Evolutionary conservation across 92 coral and sea anemone genomes (phyloP), one percentile per base, ranked within the genome.

Genomic region (Siderastrea siderea): DNA sequence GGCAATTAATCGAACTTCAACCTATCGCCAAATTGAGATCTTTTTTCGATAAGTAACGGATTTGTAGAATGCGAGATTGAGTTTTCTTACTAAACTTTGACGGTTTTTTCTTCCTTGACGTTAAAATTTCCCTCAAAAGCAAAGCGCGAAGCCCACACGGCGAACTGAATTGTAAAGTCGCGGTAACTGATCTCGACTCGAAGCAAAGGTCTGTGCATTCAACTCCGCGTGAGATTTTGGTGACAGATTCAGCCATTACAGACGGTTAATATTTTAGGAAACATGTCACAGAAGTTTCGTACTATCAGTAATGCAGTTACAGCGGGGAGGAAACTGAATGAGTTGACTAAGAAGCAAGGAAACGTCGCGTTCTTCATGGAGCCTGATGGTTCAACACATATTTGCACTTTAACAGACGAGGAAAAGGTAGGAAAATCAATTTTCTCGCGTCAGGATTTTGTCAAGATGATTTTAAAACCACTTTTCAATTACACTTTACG

Each of bases 281-380:
- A 26, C 13, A 83, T 83, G 87, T 71, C 87, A 83, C 79, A 83
- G 19, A 83, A 83, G 80, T 83, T 83, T 83, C 87, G 87, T 0
- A 83, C 80, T 3, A 83, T 83, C 73, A 83, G 73, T 80, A 72
- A 83, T 16, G 87, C 79, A 7, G 79, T 83, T 26, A 17, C 68
- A 5, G 87, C 87, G 47, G 87, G 79, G 7, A 83, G 80, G 80
- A 83, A 74, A 64, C 51, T 83, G 44, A 74, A 83, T 17, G 87
- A 74, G 2, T 60, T 63, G 73, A 52, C 71, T 2, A 71, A 74
- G 49, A 74, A 83, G 51, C 79, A 83, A 43, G 73, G 58, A 49
- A 83, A 83, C 71, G 73, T 83, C 5, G 15, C 80, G 2, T 83
- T 55, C 45, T 60, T 48, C 61, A 83, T 83, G 87, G 86, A 81